phyloP scores from a whole-genome alignment of 2,888 invertebrate genomes.

The Sinohyriopsis cumingii region DNA sequence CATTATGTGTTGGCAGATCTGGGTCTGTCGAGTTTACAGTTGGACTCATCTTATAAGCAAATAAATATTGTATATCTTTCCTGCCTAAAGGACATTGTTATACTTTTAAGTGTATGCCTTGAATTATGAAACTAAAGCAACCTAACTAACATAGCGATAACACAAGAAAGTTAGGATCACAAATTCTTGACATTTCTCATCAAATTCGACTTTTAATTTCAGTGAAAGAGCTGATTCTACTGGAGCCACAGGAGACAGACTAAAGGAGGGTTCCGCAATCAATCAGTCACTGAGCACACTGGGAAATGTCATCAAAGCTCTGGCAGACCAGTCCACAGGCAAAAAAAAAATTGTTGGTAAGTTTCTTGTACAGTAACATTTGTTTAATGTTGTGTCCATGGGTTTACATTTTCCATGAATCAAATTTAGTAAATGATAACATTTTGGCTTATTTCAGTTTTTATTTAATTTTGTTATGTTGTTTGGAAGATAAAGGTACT shows the following conservation, averaged over 20 bases:
- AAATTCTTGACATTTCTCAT: too few relatives aligned
- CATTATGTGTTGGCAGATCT: too few relatives aligned
- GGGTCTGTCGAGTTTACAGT: too few relatives aligned
- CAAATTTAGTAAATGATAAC: too few relatives aligned
- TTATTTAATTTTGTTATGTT: too few relatives aligned
- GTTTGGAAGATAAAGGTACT: too few relatives aligned
- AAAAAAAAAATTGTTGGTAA: conserved; percentile 64
- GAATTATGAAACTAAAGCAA: too few relatives aligned
- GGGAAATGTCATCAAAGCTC: conserved; percentile 71
- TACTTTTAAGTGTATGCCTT: background rate
- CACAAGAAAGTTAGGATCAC: background rate
- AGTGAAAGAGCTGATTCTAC: conserved; percentile 69
- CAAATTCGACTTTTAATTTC: background rate
- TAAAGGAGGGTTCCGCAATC: conserved; percentile 69
- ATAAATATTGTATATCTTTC: too few relatives aligned
- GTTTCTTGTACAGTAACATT: conserved; percentile 11
- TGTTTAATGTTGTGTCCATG: background rate
- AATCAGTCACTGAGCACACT: conserved; percentile 69
- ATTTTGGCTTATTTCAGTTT: too few relatives aligned
- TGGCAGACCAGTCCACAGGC: conserved; percentile 71
- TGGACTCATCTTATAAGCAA: too few relatives aligned
- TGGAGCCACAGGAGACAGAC: conserved; percentile 68
- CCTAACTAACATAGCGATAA: too few relatives aligned
- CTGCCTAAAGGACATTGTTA: too few relatives aligned
- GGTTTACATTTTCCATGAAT: background rate